A percentile compares a stretch with the other conserved stretches of the same genome.
Conservation (phyloP, 1,140 invertebrate genomes). For the Caenorhabditis tropicalis region DNA sequence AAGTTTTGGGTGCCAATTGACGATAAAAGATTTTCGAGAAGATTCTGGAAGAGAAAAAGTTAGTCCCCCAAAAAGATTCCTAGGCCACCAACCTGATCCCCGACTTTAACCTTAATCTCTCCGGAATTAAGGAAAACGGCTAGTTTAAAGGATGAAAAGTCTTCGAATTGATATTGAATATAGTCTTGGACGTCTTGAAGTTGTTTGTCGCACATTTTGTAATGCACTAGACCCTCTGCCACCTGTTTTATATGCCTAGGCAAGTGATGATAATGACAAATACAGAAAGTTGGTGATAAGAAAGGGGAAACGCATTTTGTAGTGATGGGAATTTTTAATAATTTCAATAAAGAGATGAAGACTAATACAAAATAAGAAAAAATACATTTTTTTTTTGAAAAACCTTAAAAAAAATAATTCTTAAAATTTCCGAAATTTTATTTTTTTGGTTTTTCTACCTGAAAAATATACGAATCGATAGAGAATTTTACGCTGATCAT, state of each 20-base stretch:
- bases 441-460: too few relatives aligned
- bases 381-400: not conserved
- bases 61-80: not conserved
- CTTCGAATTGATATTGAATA: constrained; percentile 40
- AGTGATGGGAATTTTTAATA: not conserved
- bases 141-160: not conserved
- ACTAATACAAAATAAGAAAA: not conserved
- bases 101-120: not conserved
- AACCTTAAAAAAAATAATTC: not conserved
- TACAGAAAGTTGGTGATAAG: not conserved
- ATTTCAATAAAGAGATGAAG: too few relatives aligned
- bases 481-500: too few relatives aligned
- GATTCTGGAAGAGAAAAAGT: not conserved
- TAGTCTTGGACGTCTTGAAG: constrained; percentile 20
- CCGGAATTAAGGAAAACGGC: not conserved
- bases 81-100: not conserved
- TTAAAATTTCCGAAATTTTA: too few relatives aligned
- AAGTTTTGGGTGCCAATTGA: not conserved
- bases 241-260: too few relatives aligned
- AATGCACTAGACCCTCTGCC: too few relatives aligned
- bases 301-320: not conserved
- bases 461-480: too few relatives aligned
- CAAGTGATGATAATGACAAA: constrained; percentile 35
- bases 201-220: not conserved
- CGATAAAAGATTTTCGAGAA: not conserved